phyloP scores from a whole-genome alignment of 1,140 invertebrate genomes.

The Solen grandis region DNA sequence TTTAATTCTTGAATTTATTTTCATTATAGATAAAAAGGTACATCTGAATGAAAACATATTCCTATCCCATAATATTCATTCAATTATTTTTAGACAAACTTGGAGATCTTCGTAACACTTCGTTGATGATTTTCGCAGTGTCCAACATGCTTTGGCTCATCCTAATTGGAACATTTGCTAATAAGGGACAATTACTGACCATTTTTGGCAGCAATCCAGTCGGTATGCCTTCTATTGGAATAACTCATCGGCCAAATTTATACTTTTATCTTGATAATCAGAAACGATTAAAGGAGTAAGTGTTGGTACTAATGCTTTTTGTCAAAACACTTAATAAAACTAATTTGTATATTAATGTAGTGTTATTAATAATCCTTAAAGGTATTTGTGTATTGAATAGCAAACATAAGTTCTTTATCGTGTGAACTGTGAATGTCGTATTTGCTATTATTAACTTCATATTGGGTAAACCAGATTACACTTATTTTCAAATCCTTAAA shows the following conservation, averaged over 20 bases:
- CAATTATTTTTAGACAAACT: conserved; percentile 62
- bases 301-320: no score
- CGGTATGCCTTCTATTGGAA: conserved; percentile 55
- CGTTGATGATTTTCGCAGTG: conserved; percentile 66
- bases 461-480: background rate
- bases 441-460: no score
- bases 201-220: conserved; percentile 70
- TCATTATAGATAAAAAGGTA: background rate
- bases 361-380: no score
- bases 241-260: background rate
- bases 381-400: no score
- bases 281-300: no score
- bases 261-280: no score
- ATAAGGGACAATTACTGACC: conserved; percentile 59
- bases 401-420: no score
- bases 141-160: conserved; percentile 73
- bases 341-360: no score
- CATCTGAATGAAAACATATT: background rate
- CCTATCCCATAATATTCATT: background rate
- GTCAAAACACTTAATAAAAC: no score
- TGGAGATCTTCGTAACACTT: conserved; percentile 62
- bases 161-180: conserved; percentile 66
- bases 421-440: no score
- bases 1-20: background rate
- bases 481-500: conserved; percentile 44